phyloP scores from a whole-genome alignment of 2,888 invertebrate species.

The Leptogaster cylindrica region DNA sequence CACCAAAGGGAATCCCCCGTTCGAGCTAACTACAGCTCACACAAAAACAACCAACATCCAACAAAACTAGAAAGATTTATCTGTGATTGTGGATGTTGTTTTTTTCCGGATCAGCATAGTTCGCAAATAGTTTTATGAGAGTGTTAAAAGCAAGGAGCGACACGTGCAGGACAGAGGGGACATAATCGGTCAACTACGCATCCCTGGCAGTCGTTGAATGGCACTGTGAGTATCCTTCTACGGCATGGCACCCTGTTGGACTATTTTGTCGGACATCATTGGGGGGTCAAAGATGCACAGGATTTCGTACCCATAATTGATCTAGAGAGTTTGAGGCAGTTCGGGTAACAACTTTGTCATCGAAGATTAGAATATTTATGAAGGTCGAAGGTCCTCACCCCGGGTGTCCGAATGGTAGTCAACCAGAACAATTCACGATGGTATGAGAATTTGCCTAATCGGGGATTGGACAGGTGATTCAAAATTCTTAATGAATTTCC shows the following conservation, averaged over 20 bases:
- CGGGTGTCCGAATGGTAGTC: no score
- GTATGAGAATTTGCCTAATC: slow-evolving; percentile 74
- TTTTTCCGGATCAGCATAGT: slow-evolving; percentile 5
- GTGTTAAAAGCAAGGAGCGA: neutral
- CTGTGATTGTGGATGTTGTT: neutral
- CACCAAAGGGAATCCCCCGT: neutral
- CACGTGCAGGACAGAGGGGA: neutral
- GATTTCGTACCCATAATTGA: slow-evolving; percentile 67
- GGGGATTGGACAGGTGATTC: slow-evolving; percentile 61
- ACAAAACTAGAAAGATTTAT: slow-evolving; percentile 2
- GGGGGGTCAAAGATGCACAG: slow-evolving; percentile 61
- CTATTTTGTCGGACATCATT: slow-evolving; percentile 60
- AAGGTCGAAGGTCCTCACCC: slow-evolving; percentile 72
- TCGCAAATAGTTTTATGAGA: slow-evolving; percentile 3
- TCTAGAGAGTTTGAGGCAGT: slow-evolving; percentile 66
- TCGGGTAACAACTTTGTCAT: slow-evolving; percentile 74
- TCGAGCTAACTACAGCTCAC: no score
- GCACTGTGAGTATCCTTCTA: slow-evolving; percentile 66
- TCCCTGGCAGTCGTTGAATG: slow-evolving; percentile 67
- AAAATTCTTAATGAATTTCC: slow-evolving; percentile 22
- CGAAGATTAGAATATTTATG: slow-evolving; percentile 75
- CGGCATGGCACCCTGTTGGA: neutral
- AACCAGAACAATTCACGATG: no score
- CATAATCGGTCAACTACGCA: slow-evolving; percentile 63
- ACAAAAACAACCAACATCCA: no score